These are phyloP conservation scores for Drosophila watanabei DNA, from an alignment of 1,140 invertebrate species.

Conservation along the genomic window DNA sequence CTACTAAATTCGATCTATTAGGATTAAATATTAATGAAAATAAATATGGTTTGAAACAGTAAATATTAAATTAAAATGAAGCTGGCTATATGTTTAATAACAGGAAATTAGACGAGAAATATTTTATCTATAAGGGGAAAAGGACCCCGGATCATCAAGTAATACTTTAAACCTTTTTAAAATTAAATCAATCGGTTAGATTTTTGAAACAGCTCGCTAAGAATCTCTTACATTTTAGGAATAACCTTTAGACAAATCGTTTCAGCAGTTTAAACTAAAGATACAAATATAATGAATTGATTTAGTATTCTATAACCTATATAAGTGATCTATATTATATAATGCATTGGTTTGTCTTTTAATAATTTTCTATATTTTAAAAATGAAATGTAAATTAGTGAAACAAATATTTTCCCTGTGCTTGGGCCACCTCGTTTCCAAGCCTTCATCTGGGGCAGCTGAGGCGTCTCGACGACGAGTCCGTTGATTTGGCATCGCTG, in stretches of 20 bases:
- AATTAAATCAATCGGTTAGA: no score
- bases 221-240: no score
- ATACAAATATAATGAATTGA: no score
- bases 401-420: constrained; percentile 6
- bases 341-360: no score
- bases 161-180: no score
- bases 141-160: no score
- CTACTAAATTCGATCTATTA: neutral
- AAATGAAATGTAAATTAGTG: neutral
- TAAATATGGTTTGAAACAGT: no score
- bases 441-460: constrained; percentile 29
- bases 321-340: no score
- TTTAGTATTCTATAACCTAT: no score
- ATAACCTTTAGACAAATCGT: no score
- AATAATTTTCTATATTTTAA: neutral
- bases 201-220: no score
- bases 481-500: constrained; percentile 74
- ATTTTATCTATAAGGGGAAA: neutral
- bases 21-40: neutral
- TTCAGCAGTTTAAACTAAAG: no score
- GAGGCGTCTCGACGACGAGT: constrained; percentile 74
- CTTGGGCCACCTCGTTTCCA: neutral
- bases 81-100: neutral
- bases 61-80: neutral
- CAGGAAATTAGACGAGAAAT: neutral